Evolutionary conservation across 2,113 vertebrate species (phyloP), one percentile per base, ranked within the genome.

Genomic region (Laticauda colubrina): DNA sequence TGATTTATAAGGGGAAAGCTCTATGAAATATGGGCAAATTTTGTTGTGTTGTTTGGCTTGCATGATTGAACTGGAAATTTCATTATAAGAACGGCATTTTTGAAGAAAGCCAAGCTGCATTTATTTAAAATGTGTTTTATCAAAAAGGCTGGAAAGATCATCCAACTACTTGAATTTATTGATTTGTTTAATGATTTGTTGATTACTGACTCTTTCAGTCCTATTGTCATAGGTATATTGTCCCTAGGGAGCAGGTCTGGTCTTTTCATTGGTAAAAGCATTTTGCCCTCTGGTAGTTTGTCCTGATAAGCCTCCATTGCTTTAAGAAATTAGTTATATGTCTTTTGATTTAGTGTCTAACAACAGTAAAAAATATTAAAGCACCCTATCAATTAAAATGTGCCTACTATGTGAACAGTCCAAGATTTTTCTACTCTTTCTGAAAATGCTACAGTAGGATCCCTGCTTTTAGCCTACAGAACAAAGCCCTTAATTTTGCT

Each of bases 191-290:
- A 9, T 81, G 34, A 21, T 39, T 81, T 20, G 18, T 81, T 81
- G 69, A 51, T 90, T 92, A 2, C 15, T 94, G 26, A 92, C 87
- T 94, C 64, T 91, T 95, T 93, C 91, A 88, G 2, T 64, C 43
- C 55, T 5, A 48, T 92, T 90, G 57, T 92, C 89, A 24, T 34
- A 87, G 75, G 43, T 43, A 69, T 69, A 56, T 59, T 61, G 20
- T 48, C 10, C 15, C 15, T 21, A 15, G 11, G 21, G 7, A 29
- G 29, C 14, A 39, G 2, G 5, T 20, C 15, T 29, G 11, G 18
- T 23, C 26, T 7, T 9, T 86, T 48, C 48, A 23, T 9, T 89
- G 45, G 11, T 69, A 90, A 39, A 53, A 75, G 29, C 89, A 90
- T 10, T 75, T 91, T 57, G 23, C 20, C 34, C 20, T 45, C 51